Evolutionary conservation across 1,140 invertebrate genomes (phyloP).

Genomic region (Hycleus cichorii): DNA sequence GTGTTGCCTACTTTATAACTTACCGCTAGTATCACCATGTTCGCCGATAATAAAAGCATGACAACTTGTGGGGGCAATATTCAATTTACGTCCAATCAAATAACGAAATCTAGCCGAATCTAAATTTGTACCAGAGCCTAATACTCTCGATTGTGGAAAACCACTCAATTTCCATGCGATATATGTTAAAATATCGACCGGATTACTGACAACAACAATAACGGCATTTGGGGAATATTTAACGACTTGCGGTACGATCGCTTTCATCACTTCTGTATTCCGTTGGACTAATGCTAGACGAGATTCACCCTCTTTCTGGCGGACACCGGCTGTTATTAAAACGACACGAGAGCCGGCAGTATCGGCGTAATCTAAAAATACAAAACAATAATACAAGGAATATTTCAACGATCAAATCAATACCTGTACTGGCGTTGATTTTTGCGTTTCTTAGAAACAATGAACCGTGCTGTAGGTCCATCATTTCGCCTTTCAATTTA

Average conservation of each 20-base stretch:
- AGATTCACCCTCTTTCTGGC: constrained; percentile 80
- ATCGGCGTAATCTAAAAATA: constrained; percentile 60
- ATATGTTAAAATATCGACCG: constrained; percentile 84
- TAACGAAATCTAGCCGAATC: constrained; percentile 88
- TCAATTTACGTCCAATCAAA: constrained; percentile 71
- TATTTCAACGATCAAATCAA: constrained; percentile 1
- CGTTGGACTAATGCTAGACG: constrained; percentile 76
- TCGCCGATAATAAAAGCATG: constrained; percentile 88
- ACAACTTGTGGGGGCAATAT: constrained; percentile 70
- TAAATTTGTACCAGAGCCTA: constrained; percentile 86
- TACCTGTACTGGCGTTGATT: constrained; percentile 64
- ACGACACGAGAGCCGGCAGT: constrained; percentile 75
- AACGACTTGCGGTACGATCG: constrained; percentile 72
- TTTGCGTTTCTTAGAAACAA: constrained; percentile 74
- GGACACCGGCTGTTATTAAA: constrained; percentile 80
- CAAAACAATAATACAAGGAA: neutral
- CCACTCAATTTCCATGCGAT: constrained; percentile 91
- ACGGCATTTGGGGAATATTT: constrained; percentile 81
- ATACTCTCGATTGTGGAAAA: constrained; percentile 74
- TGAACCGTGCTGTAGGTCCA: constrained; percentile 83
- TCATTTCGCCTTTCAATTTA: constrained; percentile 81
- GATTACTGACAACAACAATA: constrained; percentile 84
- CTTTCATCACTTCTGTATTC: constrained; percentile 84
- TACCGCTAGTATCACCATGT: constrained; percentile 74
- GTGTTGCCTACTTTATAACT: constrained; percentile 17